Evolutionary conservation across 2,888 invertebrate species (phyloP).

Genomic region (Pollenia angustigena): DNA sequence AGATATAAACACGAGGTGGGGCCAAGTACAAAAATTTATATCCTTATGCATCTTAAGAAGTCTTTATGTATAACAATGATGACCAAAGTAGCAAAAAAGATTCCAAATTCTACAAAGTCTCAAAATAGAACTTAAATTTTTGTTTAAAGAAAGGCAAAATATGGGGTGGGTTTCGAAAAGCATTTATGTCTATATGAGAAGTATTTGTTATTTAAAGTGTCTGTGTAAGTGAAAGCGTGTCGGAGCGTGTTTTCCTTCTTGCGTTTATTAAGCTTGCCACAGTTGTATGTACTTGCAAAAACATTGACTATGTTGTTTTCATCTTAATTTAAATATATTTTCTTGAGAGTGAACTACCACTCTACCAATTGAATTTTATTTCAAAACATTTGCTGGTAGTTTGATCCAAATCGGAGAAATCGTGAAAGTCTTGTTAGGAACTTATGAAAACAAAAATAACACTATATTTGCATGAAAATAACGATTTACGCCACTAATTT

Average conservation of each 20-base stretch:
- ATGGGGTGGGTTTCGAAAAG: background rate
- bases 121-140: background rate
- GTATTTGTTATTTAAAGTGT: too few species aligned
- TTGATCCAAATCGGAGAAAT: too few species aligned
- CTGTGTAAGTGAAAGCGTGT: background rate
- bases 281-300: background rate
- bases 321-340: too few species aligned
- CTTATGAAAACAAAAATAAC: too few species aligned
- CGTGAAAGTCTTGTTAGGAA: too few species aligned
- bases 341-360: too few species aligned
- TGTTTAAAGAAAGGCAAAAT: background rate
- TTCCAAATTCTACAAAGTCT: background rate
- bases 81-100: background rate
- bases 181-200: background rate
- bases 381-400: too few species aligned
- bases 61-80: slow-evolving; percentile 34
- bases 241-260: background rate
- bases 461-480: too few species aligned
- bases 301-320: background rate
- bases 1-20: background rate
- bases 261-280: background rate
- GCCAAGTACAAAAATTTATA: background rate
- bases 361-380: too few species aligned
- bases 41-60: slow-evolving; percentile 12
- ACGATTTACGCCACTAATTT: too few species aligned